Conservation (phyloP, 2,113 vertebrate species). For the Neogale vison region DNA sequence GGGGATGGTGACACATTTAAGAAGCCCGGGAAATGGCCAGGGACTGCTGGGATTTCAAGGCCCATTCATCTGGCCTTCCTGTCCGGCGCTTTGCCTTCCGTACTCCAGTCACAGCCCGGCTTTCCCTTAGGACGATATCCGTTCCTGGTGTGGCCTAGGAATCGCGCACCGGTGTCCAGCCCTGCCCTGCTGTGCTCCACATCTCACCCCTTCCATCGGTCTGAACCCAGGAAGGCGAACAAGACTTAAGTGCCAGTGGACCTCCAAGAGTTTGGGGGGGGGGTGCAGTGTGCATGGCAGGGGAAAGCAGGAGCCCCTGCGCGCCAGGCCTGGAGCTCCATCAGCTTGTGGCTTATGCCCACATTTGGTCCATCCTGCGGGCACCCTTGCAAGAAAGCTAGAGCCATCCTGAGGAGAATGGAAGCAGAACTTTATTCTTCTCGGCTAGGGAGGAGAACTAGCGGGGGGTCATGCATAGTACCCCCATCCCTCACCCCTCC, state of each 20-base stretch:
- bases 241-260: not conserved
- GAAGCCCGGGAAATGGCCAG: not conserved
- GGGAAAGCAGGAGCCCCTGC: not conserved
- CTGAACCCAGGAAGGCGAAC: not conserved
- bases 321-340: not conserved
- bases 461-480: constrained; percentile 8
- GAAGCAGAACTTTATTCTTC: constrained; percentile 79
- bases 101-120: not conserved
- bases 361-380: not conserved
- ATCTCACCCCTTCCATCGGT: no score
- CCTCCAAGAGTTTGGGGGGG: not conserved
- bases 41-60: not conserved
- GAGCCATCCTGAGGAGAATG: constrained; percentile 30
- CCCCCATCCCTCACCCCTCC: not conserved
- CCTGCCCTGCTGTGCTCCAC: not conserved
- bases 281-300: accelerated
- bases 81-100: not conserved
- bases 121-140: not conserved
- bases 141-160: no score
- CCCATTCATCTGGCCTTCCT: not conserved
- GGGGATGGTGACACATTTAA: not conserved
- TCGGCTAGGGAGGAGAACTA: constrained; percentile 47
- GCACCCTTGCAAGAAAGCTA: not conserved
- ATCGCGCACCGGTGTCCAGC: not conserved
- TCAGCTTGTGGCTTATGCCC: not conserved